Evolutionary conservation across 1,140 invertebrate species (phyloP), one percentile per base, ranked within the genome.

Genomic region (Pissodes strobi): DNA sequence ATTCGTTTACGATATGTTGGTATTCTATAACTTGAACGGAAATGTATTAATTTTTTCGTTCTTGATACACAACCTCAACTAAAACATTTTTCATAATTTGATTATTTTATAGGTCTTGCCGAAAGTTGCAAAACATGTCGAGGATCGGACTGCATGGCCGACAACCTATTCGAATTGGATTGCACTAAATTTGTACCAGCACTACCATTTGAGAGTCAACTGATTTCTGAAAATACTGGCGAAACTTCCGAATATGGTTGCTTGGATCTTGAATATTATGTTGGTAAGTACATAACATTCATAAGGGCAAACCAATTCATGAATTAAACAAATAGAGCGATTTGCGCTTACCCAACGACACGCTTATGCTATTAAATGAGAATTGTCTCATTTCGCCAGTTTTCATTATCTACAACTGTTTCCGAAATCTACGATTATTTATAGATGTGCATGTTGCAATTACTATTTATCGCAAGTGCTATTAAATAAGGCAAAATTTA

Each of bases 251-350:
- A 48, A 30, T 59, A 59, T 37, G 56, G 56, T 18, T 59, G 56
- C 12, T 39, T 59, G 23, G 22, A 59, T 18, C 12, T 59, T 2
- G 37, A 59, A 59, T 59, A 48, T 48, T 48, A 59, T 21, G 21
- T 46, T 15, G 43, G 56, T 59, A 30, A 59, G 39, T 25, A 23
- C 4, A 5, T 27, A 5, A 9, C 25, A 5, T 27, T 9, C 3
- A 27, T 5, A 27, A 5, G 9, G 21, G 0, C 2, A 39, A 2
- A 2, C 4, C 4, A 21, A 22, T 46, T 46, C n/a, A n/a, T n/a
- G n/a, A n/a, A n/a, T n/a, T n/a, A n/a, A n/a, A n/a, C n/a, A n/a
- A n/a, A 2, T 12, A 34, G 13, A 2, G 30, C 13, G 5, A 12
- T 1, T 2, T 34, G 13, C 30, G 13, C 30, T 34, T 34, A 34